These are phyloP conservation scores for Tachypleus tridentatus DNA, from an alignment of 1,140 invertebrate species.

Conservation along the genomic window DNA sequence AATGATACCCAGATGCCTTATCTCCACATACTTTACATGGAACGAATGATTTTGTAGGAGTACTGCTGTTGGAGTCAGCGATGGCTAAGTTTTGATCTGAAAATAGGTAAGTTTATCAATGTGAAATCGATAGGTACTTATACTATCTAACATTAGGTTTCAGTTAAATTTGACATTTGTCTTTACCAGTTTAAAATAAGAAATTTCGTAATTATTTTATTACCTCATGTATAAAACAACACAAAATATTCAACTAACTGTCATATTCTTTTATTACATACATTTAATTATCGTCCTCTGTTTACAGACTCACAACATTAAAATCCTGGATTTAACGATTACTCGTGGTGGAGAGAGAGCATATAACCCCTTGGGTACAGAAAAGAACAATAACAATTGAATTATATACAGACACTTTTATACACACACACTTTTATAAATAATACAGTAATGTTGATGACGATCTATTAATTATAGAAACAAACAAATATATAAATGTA, in stretches of 20 bases:
- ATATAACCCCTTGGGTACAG: neutral
- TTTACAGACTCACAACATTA: neutral
- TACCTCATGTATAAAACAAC: no score
- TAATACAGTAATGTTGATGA: no score
- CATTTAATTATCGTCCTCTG: no score
- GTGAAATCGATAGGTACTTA: constrained; percentile 3
- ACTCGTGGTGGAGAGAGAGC: neutral
- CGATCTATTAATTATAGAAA: no score
- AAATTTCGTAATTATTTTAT: no score
- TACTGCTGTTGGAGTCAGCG: constrained; percentile 59
- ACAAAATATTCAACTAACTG: no score
- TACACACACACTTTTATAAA: no score
- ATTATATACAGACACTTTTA: no score
- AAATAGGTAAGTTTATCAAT: constrained; percentile 35
- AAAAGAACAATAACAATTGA: constrained; percentile 1
- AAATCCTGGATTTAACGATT: neutral
- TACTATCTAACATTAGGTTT: neutral
- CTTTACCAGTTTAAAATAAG: no score
- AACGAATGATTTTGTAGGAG: constrained; percentile 69
- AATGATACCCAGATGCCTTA: constrained; percentile 49
- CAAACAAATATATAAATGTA: no score
- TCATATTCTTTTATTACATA: no score
- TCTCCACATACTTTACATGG: constrained; percentile 57
- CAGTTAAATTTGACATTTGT: neutral
- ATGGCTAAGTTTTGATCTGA: constrained; percentile 64